Percentiles rank a stretch among this genome's conserved stretches.
phyloP scores from a whole-genome alignment of 1,140 invertebrate species.

The Diuraphis noxia region DNA sequence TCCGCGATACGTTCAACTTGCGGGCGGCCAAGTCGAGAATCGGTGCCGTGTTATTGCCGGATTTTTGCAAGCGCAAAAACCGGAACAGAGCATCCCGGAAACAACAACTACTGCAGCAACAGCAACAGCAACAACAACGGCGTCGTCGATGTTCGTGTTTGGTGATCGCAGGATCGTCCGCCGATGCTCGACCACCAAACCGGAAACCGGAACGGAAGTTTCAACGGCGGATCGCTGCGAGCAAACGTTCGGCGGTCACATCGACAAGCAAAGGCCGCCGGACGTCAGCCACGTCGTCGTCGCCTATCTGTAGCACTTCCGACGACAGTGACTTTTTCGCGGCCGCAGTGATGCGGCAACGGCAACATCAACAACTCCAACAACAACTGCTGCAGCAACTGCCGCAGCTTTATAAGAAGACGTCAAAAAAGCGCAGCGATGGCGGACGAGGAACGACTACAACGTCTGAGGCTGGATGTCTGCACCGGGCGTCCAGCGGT shows the following conservation, averaged over 20 bases:
- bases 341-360: conserved; percentile 60
- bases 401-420: not conserved
- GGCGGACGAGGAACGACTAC: conserved; percentile 56
- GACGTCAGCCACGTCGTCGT: not conserved
- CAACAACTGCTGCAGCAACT: not conserved
- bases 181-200: not conserved
- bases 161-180: not conserved
- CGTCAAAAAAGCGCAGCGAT: not conserved
- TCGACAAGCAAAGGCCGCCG: not conserved
- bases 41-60: not conserved
- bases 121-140: conserved; percentile 55
- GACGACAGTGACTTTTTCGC: conserved; percentile 69
- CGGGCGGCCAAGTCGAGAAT: not conserved
- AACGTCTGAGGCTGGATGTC: conserved; percentile 50
- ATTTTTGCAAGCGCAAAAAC: conserved; percentile 12
- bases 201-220: not conserved
- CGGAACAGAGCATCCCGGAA: not conserved
- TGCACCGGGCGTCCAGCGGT: conserved; percentile 60
- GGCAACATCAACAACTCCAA: not conserved
- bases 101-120: conserved; percentile 21
- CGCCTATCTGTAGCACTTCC: conserved; percentile 62
- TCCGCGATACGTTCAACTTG: not conserved
- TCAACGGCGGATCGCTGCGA: not conserved
- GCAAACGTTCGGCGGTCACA: not conserved
- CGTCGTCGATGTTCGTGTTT: conserved; percentile 57